Evolutionary conservation across 1,140 invertebrate genomes (phyloP).

Genomic region (Centruroides vittatus): DNA sequence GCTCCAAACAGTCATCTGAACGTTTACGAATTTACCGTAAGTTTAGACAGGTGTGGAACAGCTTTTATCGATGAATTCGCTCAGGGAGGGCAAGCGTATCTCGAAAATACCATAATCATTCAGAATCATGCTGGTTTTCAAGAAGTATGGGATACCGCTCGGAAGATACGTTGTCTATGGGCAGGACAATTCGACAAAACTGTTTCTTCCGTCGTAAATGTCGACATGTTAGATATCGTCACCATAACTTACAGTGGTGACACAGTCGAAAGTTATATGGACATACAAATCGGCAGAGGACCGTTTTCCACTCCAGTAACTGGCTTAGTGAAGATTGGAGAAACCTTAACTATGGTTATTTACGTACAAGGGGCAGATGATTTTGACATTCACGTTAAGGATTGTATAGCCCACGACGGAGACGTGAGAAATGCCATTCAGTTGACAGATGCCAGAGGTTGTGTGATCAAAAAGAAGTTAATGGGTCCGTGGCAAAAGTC

Average conservation of each 20-base stretch:
- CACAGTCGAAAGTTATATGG: conserved; percentile 12
- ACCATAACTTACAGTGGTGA: conserved; percentile 33
- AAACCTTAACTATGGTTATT: conserved; percentile 63
- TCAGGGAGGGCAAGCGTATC: conserved; percentile 44
- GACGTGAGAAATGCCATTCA: conserved; percentile 47
- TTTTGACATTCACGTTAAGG: conserved; percentile 54
- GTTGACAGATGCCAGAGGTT: conserved; percentile 53
- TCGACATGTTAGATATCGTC: conserved; percentile 37
- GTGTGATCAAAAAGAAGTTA: conserved; percentile 62
- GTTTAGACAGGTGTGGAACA: conserved; percentile 53
- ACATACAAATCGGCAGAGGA: conserved; percentile 13
- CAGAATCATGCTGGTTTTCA: conserved; percentile 1
- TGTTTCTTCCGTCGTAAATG: conserved; percentile 24
- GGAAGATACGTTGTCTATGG: conserved; percentile 11
- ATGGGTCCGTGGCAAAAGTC: conserved; percentile 71
- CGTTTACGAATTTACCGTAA: conserved; percentile 57
- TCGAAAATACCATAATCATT: conserved; percentile 1
- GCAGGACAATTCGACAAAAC: conserved; percentile 5
- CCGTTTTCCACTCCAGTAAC: conserved; percentile 34
- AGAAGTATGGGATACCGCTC: conserved; percentile 2
- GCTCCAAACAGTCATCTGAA: conserved; percentile 48
- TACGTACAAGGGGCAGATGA: conserved; percentile 60
- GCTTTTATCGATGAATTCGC: neutral
- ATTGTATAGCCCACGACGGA: conserved; percentile 55
- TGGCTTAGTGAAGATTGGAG: conserved; percentile 64